Evolutionary conservation across 2,888 invertebrate genomes (phyloP), one percentile per base, ranked within the genome.

Genomic region (Athrips mouffetella): DNA sequence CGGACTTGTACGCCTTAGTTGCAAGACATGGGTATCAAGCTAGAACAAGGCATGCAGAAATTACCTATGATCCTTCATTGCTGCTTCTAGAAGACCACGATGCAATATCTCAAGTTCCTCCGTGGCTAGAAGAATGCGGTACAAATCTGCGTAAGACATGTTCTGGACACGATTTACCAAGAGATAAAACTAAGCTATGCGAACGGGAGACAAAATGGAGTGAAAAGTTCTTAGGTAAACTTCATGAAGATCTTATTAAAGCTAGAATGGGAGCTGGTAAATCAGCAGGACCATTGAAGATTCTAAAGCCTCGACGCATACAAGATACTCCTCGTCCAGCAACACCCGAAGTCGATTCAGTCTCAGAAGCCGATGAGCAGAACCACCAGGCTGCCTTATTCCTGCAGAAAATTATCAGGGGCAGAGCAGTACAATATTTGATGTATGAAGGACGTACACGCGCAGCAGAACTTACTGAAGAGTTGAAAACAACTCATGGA

Each of bases 391-490:
- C 91, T 2, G 83, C 91, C 21, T 77, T 93, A 30, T 75, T 90
- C 55, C 65, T 94, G 47, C 94, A 94, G 69, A 91, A 91, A 65
- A 76, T 93, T 21, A 80, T 95, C 1, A 80, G 92, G 53, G 95
- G 94, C 1, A 80, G 94, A 15, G 93, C 94, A 4, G 90, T 93
- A 11, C 94, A 95, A 76, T 91, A 89, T 58, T 76, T 93, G 90
- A 93, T 94, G 89, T 92, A 90, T 68, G 92, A 93, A 71, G 94
- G 93, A 0, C 90, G 92, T 50, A 91, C 92, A 50, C 90, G 91
- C 47, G 92, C 92, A 16, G 89, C 90, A 15, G 93, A 94, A 63
- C 73, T 94, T 50, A 94, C 94, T 1, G 89, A 91, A 47, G 94
- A 94, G 79, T 67, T 94, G 64, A 90, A 92, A 70, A 91, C 91